Evolutionary conservation across 2,113 vertebrate species (phyloP).

Genomic region (Hiodon alosoides): DNA sequence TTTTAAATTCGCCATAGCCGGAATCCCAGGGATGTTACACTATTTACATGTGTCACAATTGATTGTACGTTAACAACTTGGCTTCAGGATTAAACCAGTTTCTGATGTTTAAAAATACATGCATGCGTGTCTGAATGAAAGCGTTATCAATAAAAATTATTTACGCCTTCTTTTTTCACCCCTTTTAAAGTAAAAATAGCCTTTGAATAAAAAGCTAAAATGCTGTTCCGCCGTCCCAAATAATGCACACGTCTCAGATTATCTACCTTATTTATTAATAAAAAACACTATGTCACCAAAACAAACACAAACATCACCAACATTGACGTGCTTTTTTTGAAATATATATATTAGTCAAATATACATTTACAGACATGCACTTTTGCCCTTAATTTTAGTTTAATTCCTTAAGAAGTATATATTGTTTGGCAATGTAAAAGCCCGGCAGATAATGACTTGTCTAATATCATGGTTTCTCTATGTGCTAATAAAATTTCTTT

Average conservation of each 20-base stretch:
- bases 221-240: not conserved
- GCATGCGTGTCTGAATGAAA: too few species aligned
- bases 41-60: too few species aligned
- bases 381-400: slow-evolving; percentile 29
- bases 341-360: slow-evolving; percentile 42
- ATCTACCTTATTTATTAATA: slow-evolving; percentile 24
- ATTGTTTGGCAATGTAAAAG: slow-evolving; percentile 19
- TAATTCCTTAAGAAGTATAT: slow-evolving; percentile 29
- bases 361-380: slow-evolving; percentile 15
- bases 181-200: too few species aligned
- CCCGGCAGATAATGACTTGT: not conserved
- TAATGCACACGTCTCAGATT: slow-evolving; percentile 2
- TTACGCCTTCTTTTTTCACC: too few species aligned
- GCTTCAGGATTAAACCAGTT: too few species aligned
- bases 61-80: too few species aligned
- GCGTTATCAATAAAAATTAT: too few species aligned
- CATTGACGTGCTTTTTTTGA: slow-evolving; percentile 12
- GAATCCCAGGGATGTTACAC: too few species aligned
- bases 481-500: not conserved
- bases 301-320: slow-evolving; percentile 49
- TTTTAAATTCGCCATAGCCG: too few species aligned
- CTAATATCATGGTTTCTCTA: not conserved
- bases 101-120: too few species aligned
- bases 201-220: not conserved
- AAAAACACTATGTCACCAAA: slow-evolving; percentile 31